phyloP scores from a whole-genome alignment of 30 jellyfish, hydroid and myxozoan species.

The Turritopsis rubra region DNA sequence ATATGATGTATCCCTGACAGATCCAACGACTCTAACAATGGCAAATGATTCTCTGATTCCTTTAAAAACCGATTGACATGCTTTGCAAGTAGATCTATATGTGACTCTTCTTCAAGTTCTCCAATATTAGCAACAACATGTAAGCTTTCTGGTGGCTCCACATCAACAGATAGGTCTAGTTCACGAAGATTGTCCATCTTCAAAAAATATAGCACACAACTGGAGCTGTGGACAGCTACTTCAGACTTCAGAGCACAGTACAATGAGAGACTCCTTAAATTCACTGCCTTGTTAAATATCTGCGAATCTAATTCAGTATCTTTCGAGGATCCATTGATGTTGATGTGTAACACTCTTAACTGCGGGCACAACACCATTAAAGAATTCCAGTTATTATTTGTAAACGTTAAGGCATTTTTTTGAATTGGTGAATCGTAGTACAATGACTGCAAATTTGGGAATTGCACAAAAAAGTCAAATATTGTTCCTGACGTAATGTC shows the following conservation, averaged over 20 bases:
- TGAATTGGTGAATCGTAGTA: conserved; percentile 16
- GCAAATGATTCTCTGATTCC: conserved; percentile 20
- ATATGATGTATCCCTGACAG: conserved; percentile 59
- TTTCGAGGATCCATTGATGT: conserved; percentile 19
- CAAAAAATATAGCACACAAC: conserved; percentile 37
- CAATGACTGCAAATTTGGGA: conserved; percentile 25
- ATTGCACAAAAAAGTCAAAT: conserved; percentile 36
- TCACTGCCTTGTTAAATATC: conserved; percentile 20
- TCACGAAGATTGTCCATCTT: conserved; percentile 37
- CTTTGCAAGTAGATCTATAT: conserved; percentile 18
- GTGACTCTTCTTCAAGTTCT: conserved; percentile 13
- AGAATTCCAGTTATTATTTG: conserved; percentile 28
- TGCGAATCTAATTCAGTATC: conserved; percentile 26
- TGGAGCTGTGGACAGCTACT: background rate
- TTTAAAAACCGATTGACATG: conserved; percentile 20
- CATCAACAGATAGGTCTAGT: conserved; percentile 74
- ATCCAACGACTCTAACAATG: conserved; percentile 55
- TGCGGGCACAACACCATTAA: conserved; percentile 9
- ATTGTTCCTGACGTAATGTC: conserved; percentile 20
- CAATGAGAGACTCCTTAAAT: conserved; percentile 39
- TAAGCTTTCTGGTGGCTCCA: conserved; percentile 45
- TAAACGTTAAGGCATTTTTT: conserved; percentile 14
- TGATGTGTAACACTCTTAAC: conserved; percentile 22
- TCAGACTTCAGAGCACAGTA: conserved; percentile 42
- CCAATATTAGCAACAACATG: background rate